Conservation (phyloP, 2,797 vertebrate species). For the Loris lydekkerianus region DNA sequence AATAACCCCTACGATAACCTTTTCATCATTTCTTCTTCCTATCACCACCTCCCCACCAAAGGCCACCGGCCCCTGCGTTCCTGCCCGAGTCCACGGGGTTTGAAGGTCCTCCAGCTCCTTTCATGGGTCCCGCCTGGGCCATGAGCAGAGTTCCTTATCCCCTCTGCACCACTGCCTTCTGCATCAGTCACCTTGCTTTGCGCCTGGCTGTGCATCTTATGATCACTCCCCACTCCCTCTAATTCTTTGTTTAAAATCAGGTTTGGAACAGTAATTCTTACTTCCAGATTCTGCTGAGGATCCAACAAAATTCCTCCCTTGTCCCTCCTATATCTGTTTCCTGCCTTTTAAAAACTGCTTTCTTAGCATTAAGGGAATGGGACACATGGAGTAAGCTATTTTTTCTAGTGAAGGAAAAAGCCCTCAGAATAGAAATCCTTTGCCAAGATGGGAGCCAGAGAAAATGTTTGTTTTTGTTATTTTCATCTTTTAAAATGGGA, state of each 20-base stretch:
- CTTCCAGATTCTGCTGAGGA: slow-evolving; percentile 1
- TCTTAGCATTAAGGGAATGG: not conserved
- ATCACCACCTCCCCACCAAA: not conserved
- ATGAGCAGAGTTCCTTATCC: not conserved
- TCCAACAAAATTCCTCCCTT: not conserved
- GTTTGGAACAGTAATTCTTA: not conserved
- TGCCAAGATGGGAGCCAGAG: not conserved
- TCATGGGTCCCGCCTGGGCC: not conserved
- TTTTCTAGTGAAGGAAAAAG: slow-evolving; percentile 47
- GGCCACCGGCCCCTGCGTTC: not conserved
- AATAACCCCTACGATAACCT: not conserved
- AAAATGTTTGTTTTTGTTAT: slow-evolving; percentile 63
- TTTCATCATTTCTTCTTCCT: not conserved
- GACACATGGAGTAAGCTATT: not conserved
- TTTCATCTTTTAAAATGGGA: slow-evolving; percentile 16
- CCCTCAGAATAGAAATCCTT: slow-evolving; percentile 9
- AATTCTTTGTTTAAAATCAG: not conserved
- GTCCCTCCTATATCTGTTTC: not conserved
- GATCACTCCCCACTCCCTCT: not conserved
- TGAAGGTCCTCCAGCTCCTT: not conserved
- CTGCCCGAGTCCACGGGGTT: not conserved
- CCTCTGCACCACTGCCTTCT: not conserved
- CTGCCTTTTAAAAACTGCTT: slow-evolving; percentile 52
- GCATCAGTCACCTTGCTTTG: not conserved
- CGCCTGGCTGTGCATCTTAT: not conserved